Percentiles rank a stretch among this genome's conserved stretches.
phyloP scores from a whole-genome alignment of 2,888 invertebrate species.

The Diaphora mendica region DNA sequence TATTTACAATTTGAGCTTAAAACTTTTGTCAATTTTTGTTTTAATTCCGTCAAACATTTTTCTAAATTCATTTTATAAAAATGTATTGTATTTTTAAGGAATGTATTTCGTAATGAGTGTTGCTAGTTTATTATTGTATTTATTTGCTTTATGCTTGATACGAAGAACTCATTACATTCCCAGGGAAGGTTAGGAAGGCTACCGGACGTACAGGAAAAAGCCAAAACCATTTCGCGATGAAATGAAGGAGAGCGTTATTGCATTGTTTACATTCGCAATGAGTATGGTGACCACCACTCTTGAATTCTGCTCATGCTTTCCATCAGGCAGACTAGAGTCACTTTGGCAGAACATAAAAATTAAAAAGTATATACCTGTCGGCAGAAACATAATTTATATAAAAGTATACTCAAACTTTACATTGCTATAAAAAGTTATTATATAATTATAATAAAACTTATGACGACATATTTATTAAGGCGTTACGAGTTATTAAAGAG shows the following conservation, averaged over 20 bases:
- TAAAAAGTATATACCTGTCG: neutral
- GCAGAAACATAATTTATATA: neutral
- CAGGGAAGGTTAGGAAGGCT: too few relatives aligned
- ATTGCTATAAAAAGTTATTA: neutral
- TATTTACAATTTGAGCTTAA: conserved; percentile 6
- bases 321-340: too few relatives aligned
- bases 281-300: too few relatives aligned
- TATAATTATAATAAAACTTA: neutral
- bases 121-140: too few relatives aligned
- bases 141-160: neutral
- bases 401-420: neutral
- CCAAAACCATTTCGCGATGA: too few relatives aligned
- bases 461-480: neutral
- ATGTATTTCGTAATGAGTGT: too few relatives aligned
- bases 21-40: neutral
- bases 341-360: neutral
- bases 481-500: too few relatives aligned
- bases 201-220: too few relatives aligned
- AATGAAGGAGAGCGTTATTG: too few relatives aligned
- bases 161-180: neutral
- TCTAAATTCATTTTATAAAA: neutral
- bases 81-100: too few relatives aligned
- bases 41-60: neutral
- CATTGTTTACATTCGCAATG: too few relatives aligned
- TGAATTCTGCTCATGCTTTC: too few relatives aligned